Percentiles rank a stretch among this genome's conserved stretches.
phyloP scores from a whole-genome alignment of 2,797 vertebrate species.

The Odontamblyopus rebecca region DNA sequence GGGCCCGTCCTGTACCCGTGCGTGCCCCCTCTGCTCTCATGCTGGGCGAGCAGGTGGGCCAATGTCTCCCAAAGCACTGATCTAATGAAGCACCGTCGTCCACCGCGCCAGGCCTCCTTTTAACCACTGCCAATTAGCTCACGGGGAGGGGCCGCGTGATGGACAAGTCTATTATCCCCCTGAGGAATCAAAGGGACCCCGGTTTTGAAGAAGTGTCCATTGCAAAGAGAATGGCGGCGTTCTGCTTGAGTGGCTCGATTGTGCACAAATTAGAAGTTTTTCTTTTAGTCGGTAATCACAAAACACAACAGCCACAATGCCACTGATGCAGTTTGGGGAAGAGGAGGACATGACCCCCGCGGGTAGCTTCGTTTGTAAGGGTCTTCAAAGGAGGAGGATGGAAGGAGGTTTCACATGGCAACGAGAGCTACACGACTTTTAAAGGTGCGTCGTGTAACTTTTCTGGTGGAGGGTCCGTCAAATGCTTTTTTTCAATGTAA shows the following conservation, averaged over 20 bases:
- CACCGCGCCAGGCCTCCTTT: constrained; percentile 62
- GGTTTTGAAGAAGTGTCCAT: constrained; percentile 73
- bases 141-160: constrained; percentile 76
- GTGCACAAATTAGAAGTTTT: constrained; percentile 58
- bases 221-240: constrained; percentile 70
- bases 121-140: constrained; percentile 78
- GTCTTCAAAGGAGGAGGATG: background rate
- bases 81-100: constrained; percentile 79
- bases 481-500: too few species aligned
- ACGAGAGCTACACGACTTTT: background rate
- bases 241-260: constrained; percentile 78
- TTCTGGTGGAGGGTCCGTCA: too few species aligned
- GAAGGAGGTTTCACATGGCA: background rate
- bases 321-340: constrained; percentile 57
- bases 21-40: constrained; percentile 7
- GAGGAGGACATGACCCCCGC: constrained; percentile 19
- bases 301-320: constrained; percentile 47
- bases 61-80: constrained; percentile 70
- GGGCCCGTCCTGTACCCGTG: constrained; percentile 49
- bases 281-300: constrained; percentile 30
- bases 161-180: constrained; percentile 82
- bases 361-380: background rate
- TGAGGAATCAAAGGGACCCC: constrained; percentile 75
- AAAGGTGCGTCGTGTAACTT: too few species aligned
- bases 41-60: constrained; percentile 70